Evolutionary conservation across 2,888 invertebrate genomes (phyloP).

Genomic region (Caenorhabditis sp.): DNA sequence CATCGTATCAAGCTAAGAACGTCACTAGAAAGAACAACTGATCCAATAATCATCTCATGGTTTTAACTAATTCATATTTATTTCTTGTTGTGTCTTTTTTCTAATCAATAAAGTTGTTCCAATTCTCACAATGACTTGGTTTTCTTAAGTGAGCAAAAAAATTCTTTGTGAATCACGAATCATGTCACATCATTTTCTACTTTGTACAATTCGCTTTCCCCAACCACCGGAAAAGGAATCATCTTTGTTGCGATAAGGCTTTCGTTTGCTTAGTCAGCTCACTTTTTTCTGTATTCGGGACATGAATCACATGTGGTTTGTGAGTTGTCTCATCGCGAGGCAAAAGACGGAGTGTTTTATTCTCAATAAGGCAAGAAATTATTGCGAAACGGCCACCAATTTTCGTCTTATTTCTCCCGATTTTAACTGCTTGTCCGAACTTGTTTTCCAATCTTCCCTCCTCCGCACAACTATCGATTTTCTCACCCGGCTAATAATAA

Average conservation of each 20-base stretch:
- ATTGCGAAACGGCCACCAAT: conserved; percentile 52
- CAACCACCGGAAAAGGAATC: conserved; percentile 3
- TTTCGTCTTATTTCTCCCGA: conserved; percentile 40
- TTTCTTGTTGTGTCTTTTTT: conserved; percentile 15
- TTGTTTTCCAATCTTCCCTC: conserved; percentile 15
- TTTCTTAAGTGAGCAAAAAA: conserved; percentile 3
- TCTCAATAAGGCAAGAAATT: not conserved
- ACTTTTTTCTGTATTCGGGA: conserved; percentile 13
- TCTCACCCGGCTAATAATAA: conserved; percentile 55
- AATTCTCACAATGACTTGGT: not conserved
- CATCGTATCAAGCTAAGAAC: conserved; percentile 62
- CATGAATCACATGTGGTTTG: conserved; percentile 57
- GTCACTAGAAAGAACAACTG: conserved; percentile 33
- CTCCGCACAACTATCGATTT: conserved; percentile 54
- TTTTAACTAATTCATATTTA: not conserved
- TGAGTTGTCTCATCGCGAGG: conserved; percentile 33
- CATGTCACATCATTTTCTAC: conserved; percentile 41
- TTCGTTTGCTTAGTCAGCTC: conserved; percentile 54
- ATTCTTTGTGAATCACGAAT: conserved; percentile 5
- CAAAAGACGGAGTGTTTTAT: conserved; percentile 3
- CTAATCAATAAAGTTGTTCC: not conserved
- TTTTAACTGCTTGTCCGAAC: conserved; percentile 24
- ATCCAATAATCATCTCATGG: conserved; percentile 15
- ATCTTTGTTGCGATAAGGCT: conserved; percentile 52
- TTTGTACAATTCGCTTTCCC: conserved; percentile 2